phyloP scores from a whole-genome alignment of 2,113 vertebrate genomes.

The Xiphophorus hellerii region DNA sequence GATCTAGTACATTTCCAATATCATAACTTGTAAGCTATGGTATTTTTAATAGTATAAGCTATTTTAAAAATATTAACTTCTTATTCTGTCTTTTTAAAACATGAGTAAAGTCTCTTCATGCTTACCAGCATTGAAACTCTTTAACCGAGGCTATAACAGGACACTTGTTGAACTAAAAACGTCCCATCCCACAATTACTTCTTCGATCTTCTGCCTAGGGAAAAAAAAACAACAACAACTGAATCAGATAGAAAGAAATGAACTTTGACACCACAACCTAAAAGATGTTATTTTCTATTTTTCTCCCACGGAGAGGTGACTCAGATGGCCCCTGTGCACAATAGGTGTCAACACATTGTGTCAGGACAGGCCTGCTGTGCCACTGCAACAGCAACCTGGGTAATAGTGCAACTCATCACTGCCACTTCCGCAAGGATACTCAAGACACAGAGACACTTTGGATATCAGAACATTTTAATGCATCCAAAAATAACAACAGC shows the following conservation, averaged over 20 bases:
- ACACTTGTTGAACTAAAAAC: conserved; percentile 39
- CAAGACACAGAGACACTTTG: neutral
- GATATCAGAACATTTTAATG: neutral
- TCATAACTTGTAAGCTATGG: too few relatives aligned
- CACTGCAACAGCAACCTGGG: conserved; percentile 58
- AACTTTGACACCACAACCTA: neutral
- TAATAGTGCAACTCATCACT: conserved; percentile 68
- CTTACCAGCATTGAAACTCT: too few relatives aligned
- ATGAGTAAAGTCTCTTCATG: too few relatives aligned
- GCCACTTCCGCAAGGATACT: conserved; percentile 16
- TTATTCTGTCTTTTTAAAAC: too few relatives aligned
- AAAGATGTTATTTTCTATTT: neutral
- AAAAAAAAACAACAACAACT: neutral
- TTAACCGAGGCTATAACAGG: too few relatives aligned
- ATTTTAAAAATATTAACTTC: too few relatives aligned
- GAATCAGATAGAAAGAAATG: neutral
- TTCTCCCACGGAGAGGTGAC: conserved; percentile 13
- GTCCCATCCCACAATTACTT: conserved; percentile 77
- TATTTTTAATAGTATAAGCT: too few relatives aligned
- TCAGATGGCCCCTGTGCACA: conserved; percentile 73
- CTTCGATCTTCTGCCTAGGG: conserved; percentile 79
- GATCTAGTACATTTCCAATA: too few relatives aligned
- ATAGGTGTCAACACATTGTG: conserved; percentile 45
- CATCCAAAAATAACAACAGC: too few relatives aligned
- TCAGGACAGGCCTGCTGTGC: conserved; percentile 56